Percentiles rank a stretch among this genome's conserved stretches.
phyloP scores from a whole-genome alignment of 2,888 invertebrate species.

The Agriopis leucophaearia region DNA sequence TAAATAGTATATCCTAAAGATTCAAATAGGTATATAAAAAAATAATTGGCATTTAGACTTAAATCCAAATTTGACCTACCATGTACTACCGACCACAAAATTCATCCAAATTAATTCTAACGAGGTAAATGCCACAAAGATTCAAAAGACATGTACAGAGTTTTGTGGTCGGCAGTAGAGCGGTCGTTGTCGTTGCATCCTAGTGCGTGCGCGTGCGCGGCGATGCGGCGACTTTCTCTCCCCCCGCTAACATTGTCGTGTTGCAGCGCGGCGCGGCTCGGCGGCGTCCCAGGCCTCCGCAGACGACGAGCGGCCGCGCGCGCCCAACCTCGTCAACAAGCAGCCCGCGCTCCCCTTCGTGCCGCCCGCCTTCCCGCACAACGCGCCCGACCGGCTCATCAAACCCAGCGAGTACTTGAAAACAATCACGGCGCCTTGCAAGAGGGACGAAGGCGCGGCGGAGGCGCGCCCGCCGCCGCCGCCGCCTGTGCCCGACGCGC shows the following conservation, averaged over 20 bases:
- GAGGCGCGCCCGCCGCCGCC: slow-evolving; percentile 88
- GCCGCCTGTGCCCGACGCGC: slow-evolving; percentile 77
- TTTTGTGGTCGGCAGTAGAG: slow-evolving; percentile 19
- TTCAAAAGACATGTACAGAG: neutral
- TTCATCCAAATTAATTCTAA: neutral
- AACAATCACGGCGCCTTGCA: slow-evolving; percentile 90
- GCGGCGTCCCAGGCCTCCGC: slow-evolving; percentile 72
- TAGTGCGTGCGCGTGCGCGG: slow-evolving; percentile 64
- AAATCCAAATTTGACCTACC: neutral
- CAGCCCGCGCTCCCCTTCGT: slow-evolving; percentile 95
- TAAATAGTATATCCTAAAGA: too few species aligned
- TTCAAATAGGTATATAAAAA: too few species aligned
- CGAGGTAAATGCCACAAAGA: neutral
- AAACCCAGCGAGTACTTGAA: slow-evolving; percentile 97
- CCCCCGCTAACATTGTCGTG: slow-evolving; percentile 63
- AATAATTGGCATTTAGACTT: too few species aligned
- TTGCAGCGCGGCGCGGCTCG: slow-evolving; percentile 81
- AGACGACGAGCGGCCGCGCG: slow-evolving; percentile 85
- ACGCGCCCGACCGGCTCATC: slow-evolving; percentile 93
- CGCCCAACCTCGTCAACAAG: slow-evolving; percentile 92
- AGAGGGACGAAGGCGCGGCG: slow-evolving; percentile 82
- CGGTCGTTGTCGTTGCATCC: slow-evolving; percentile 41
- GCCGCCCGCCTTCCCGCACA: slow-evolving; percentile 95
- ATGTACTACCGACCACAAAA: neutral
- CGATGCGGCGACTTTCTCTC: slow-evolving; percentile 80